Percentiles rank a stretch among this genome's conserved stretches.
phyloP scores from a whole-genome alignment of 2,888 invertebrate species.

The Achlya flavicornis region DNA sequence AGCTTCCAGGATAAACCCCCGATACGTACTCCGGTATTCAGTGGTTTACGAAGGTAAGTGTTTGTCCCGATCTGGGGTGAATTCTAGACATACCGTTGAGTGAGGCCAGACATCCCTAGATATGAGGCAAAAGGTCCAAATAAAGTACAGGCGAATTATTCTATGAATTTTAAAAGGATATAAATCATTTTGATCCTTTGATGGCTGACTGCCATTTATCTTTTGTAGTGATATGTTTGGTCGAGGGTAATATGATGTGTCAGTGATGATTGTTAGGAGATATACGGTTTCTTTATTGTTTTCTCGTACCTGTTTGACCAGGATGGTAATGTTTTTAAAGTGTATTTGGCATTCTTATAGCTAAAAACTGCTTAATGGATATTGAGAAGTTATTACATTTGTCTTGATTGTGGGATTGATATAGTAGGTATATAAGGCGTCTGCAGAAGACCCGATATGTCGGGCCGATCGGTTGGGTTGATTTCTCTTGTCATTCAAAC shows the following conservation, averaged over 20 bases:
- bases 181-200: neutral
- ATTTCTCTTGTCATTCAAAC: too few relatives aligned
- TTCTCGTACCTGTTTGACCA: too few relatives aligned
- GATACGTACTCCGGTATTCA: neutral
- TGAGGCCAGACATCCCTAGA: conserved; percentile 15
- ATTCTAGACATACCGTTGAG: conserved; percentile 22
- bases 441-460: too few relatives aligned
- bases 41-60: neutral
- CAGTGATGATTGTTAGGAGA: too few relatives aligned
- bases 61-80: neutral
- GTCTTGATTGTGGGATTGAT: too few relatives aligned
- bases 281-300: too few relatives aligned
- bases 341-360: too few relatives aligned
- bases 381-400: too few relatives aligned
- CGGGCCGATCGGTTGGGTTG: too few relatives aligned
- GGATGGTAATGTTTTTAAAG: too few relatives aligned
- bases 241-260: neutral
- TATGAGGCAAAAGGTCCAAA: conserved; percentile 1
- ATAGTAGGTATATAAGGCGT: too few relatives aligned
- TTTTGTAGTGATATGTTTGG: neutral
- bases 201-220: neutral
- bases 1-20: neutral
- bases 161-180: neutral
- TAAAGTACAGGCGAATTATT: neutral
- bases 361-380: too few relatives aligned